Evolutionary conservation across 2,797 vertebrate genomes (phyloP), one percentile per base, ranked within the genome.

Genomic region (Pteropus rufus): DNA sequence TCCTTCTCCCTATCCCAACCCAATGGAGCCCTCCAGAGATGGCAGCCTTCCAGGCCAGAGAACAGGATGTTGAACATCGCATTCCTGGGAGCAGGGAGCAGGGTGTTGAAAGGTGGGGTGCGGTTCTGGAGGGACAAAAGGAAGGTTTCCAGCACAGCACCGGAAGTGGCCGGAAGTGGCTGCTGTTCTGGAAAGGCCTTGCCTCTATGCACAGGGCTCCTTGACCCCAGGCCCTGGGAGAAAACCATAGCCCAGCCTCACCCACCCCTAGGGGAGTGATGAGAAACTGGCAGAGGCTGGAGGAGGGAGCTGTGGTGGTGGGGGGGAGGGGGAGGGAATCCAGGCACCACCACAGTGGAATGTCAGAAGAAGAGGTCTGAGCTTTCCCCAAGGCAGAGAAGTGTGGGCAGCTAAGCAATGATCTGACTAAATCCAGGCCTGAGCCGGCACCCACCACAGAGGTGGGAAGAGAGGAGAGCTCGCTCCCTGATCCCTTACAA

Each of bases 371-470:
- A 70, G 44, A 31, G 34, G 8, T 16, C 31, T 34, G 81, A 41
- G 41, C 54, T 29, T 9, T 31, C 11, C 67, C 39, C 19, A 10
- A 2, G 46, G 60, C 67, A 19, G 34, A 29, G 9, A 6, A 4
- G 31, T 21, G 19, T 5, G 39, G 52, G 36, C 36, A n/a, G 46
- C 81, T 39, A 7, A 70, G 39, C 67, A 67, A 7, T 52, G 80
- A 31, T 10, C 79, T 2, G 6, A 24, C 65, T 58, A 9, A 26
- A 15, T n/a, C 7, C 31, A 3, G 69, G 82, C 82, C 52, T 4
- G 29, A 58, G 89, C 52, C 1, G 0, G 39, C 36, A 23, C 24
- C 8, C 49, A 2, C 5, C 4, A 5, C 1, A 6, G 4, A 72
- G 60, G 44, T 14, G 34, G 52, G 21, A 31, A 34, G 23, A 73